phyloP scores from a whole-genome alignment of 2,888 invertebrate genomes.

The Ypsolopha sequella region DNA sequence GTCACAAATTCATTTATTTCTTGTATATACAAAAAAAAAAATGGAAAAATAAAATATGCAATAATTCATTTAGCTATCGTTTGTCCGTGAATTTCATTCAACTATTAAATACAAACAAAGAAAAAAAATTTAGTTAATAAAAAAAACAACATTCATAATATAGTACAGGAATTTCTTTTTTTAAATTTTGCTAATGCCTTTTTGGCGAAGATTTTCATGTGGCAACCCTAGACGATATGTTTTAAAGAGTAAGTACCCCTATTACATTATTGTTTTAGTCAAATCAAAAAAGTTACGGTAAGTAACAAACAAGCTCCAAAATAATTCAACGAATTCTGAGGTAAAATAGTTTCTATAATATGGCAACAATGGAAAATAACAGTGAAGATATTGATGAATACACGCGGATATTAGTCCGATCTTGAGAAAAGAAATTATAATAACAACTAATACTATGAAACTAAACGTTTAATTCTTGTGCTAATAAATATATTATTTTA shows the following conservation, averaged over 20 bases:
- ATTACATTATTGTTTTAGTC: background rate
- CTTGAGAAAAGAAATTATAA: conserved; percentile 12
- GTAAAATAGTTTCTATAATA: conserved; percentile 55
- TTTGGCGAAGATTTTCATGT: background rate
- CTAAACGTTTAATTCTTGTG: conserved; percentile 34
- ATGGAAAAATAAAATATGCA: background rate
- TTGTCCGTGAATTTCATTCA: background rate
- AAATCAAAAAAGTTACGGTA: conserved; percentile 12
- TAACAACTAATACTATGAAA: conserved; percentile 37
- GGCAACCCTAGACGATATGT: background rate
- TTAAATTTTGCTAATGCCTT: background rate
- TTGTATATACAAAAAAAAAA: background rate
- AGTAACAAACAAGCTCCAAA: conserved; percentile 12
- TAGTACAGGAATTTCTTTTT: background rate
- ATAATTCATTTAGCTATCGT: background rate
- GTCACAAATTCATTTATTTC: background rate
- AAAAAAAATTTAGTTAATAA: background rate
- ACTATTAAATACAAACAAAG: background rate
- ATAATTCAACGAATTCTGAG: conserved; percentile 21
- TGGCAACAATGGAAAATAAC: conserved; percentile 52
- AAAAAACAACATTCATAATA: background rate
- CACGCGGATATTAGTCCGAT: background rate
- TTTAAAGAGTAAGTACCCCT: background rate
- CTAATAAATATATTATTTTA: conserved; percentile 22
- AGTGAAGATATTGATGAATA: background rate